Evolutionary conservation across 2,797 vertebrate species (phyloP), one percentile per base, ranked within the genome.

Genomic region (Arnoldichthys spilopterus): DNA sequence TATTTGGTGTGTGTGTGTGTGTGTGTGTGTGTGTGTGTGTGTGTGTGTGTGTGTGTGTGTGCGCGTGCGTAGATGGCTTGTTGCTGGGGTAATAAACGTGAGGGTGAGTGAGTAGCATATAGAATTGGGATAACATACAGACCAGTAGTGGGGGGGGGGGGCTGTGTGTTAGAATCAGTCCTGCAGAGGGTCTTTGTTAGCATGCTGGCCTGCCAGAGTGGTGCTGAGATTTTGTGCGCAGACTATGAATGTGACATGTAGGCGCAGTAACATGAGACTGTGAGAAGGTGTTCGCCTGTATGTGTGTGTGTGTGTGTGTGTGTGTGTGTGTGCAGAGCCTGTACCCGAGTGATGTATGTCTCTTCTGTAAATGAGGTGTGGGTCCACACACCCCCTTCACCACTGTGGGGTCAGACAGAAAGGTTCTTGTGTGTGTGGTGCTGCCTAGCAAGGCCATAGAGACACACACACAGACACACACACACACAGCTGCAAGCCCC

Each of bases 51-150:
- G 64, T 61, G 24, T 77, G 78, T 74, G 40, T 37, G 80, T 80
- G 78, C n/a, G n/a, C n/a, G n/a, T n/a, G n/a, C n/a, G n/a, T n/a
- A n/a, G 83, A 80, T 75, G 75, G 75, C 78, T 86, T 80, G 83
- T 80, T 85, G 86, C 82, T 26, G 62, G 83, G 83, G 78, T 82
- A 74, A 85, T 83, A 73, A 78, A 78, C 34, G 58, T n/a, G 67
- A 51, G 72, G 80, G 75, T 83, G 78, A 43, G 63, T 56, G 43
- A 34, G 75, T 24, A 49, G 43, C 67, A 54, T 71, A 71, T 30
- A 71, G 49, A 28, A 71, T 18, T 37, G 54, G 47, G 18, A 53
- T 34, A 9, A 51, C 32, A 7, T 51, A 69, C 6, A 32, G 45
- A 51, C n/a, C 45, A 12, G 6, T 9, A 56, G 22, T 1, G 16